phyloP scores from a whole-genome alignment of 2,113 vertebrate species.

The Prolemur simus region DNA sequence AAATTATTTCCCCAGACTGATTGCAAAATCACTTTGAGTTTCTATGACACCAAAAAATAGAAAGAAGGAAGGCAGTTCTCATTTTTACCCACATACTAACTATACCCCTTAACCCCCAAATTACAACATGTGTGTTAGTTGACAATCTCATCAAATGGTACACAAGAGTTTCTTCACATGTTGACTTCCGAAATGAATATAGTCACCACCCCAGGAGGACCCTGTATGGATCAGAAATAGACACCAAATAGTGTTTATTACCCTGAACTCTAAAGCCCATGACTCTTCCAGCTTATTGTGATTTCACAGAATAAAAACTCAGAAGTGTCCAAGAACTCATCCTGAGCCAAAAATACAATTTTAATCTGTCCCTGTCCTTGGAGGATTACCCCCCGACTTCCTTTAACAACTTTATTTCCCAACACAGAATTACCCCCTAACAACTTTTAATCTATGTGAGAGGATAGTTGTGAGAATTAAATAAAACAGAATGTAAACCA shows the following conservation, averaged over 20 bases:
- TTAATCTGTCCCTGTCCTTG: not conserved
- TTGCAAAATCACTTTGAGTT: constrained; percentile 5
- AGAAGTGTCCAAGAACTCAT: not conserved
- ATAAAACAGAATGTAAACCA: not conserved
- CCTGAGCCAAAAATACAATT: not conserved
- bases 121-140: not conserved
- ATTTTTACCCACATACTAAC: not conserved
- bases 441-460: not conserved
- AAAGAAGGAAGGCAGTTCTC: not conserved
- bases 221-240: not conserved
- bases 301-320: constrained; percentile 37
- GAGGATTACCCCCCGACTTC: not conserved
- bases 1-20: not conserved
- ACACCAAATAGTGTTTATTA: not conserved
- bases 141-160: not conserved
- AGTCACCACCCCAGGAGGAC: not conserved
- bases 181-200: constrained; percentile 10
- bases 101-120: not conserved
- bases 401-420: constrained; percentile 18
- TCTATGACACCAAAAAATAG: not conserved
- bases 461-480: not conserved
- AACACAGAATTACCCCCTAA: not conserved
- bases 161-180: not conserved
- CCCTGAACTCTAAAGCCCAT: not conserved
- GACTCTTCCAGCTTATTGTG: not conserved